Percentiles rank a stretch among this genome's conserved stretches.
Evolutionary conservation across 2,888 invertebrate species (phyloP).

Genomic region (Leptinotarsa juncta): DNA sequence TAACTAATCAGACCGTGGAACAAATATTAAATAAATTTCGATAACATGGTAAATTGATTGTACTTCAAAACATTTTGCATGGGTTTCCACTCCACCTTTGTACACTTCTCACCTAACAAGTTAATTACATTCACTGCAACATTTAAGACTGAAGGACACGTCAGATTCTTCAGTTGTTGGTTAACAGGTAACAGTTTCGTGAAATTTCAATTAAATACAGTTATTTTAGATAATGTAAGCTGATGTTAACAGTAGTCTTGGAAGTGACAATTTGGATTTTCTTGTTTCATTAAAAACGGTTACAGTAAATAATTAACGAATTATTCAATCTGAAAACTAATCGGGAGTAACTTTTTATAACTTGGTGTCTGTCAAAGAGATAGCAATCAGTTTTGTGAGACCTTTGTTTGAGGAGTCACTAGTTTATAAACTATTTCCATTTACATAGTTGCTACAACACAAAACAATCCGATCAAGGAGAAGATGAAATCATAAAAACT

Average conservation of each 20-base stretch:
- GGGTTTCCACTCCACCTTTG: slow-evolving; percentile 18
- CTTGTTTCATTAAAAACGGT: background rate
- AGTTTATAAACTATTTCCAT: too few species aligned
- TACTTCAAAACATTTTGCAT: background rate
- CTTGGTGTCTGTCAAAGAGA: too few species aligned
- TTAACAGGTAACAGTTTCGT: slow-evolving; percentile 44
- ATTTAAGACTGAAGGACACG: slow-evolving; percentile 31
- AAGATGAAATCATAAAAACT: too few species aligned
- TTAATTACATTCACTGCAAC: slow-evolving; percentile 43
- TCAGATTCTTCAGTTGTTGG: slow-evolving; percentile 45
- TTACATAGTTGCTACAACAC: too few species aligned
- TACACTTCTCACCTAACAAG: slow-evolving; percentile 37
- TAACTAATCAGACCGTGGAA: background rate
- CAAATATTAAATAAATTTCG: background rate
- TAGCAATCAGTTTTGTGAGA: too few species aligned
- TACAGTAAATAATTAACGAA: background rate
- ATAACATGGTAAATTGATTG: background rate
- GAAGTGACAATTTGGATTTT: background rate
- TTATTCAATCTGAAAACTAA: too few species aligned
- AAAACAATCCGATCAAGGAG: too few species aligned
- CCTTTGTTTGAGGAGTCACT: too few species aligned
- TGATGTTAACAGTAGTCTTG: background rate
- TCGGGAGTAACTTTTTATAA: too few species aligned
- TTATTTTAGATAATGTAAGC: slow-evolving; percentile 30
- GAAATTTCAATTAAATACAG: slow-evolving; percentile 34